Evolutionary conservation across 2,888 invertebrate genomes (phyloP), one percentile per base, ranked within the genome.

Genomic region (Taphrorychus bicolor): DNA sequence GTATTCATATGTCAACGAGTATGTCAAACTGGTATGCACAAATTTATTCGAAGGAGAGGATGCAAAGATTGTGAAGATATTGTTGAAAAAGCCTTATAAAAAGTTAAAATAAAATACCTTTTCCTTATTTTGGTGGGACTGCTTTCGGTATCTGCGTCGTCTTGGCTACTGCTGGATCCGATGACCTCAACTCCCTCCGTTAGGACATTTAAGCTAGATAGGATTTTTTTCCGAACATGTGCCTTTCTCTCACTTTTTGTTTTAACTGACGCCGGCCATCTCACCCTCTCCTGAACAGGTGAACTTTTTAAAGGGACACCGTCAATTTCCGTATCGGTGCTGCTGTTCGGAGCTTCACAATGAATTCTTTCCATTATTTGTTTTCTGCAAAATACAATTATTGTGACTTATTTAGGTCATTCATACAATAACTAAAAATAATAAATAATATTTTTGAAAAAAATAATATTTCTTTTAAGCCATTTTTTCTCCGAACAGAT

Each of bases 131-230:
- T 81, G 0, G 77, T 72, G 3, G 79, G 76, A 7, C 78, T 74
- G 59, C 81, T 82, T 57, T 81, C 82, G 1, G 73, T 73, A 85
- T 88, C 82, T 83, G 87, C 78, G 85, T 87, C 82, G 63, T 82
- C 82, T 59, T 82, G 81, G 0, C 82, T 82, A 73, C 81, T 82
- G 68, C 82, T 85, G 21, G 85, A 84, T 18, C 83, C 81, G 11
- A 86, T 84, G 42, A 84, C 83, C 57, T 85, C 85, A 2, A 84
- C 84, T 21, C 81, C 81, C 66, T 85, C 85, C 19, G 84, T 84
- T 63, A 86, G 75, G 70, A 83, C 83, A 45, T 76, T 78, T 42
- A 78, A 62, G 11, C 59, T 80, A 75, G 54, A 82, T 77, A 71
- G 82, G 76, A 75, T 83, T 84, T 79, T 87, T 84, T 66, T 87